Percentiles rank a stretch among this genome's conserved stretches.
These are phyloP conservation scores for Plectrocnemia conspersa DNA, from an alignment of 1,140 invertebrate species.

Conservation along the genomic window DNA sequence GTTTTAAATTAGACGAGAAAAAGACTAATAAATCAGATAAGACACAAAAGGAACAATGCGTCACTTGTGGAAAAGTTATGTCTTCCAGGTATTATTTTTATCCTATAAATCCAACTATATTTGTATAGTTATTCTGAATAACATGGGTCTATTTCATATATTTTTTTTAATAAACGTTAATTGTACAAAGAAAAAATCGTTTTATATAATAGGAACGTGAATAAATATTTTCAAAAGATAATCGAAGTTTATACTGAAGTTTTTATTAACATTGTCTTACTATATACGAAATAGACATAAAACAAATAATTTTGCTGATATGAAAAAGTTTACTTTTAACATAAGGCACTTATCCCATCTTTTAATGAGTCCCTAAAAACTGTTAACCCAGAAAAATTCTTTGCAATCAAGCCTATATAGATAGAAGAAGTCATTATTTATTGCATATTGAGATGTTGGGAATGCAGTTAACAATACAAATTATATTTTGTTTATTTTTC, in stretches of 20 bases:
- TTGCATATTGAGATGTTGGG: too few species aligned
- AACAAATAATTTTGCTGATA: too few species aligned
- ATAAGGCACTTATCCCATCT: too few species aligned
- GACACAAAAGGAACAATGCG: constrained; percentile 43
- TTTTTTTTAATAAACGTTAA: not conserved
- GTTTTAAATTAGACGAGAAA: constrained; percentile 3
- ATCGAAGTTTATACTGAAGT: not conserved
- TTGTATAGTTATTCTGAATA: not conserved
- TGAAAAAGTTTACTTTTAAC: too few species aligned
- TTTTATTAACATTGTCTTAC: not conserved
- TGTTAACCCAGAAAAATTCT: too few species aligned
- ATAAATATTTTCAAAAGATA: not conserved
- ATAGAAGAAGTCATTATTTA: too few species aligned
- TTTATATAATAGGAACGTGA: not conserved
- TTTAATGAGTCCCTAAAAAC: too few species aligned
- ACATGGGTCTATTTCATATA: not conserved
- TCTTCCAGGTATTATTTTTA: constrained; percentile 42
- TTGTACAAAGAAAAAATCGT: not conserved
- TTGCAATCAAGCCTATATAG: too few species aligned
- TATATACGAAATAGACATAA: too few species aligned
- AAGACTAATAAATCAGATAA: constrained; percentile 34
- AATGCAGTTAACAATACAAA: too few species aligned
- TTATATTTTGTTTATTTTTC: too few species aligned
- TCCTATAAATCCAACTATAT: not conserved
- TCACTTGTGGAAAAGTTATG: constrained; percentile 49